Percentiles rank a stretch among this genome's conserved stretches.
Conservation (phyloP, 2,888 invertebrate species). For the Idaea aversata region DNA sequence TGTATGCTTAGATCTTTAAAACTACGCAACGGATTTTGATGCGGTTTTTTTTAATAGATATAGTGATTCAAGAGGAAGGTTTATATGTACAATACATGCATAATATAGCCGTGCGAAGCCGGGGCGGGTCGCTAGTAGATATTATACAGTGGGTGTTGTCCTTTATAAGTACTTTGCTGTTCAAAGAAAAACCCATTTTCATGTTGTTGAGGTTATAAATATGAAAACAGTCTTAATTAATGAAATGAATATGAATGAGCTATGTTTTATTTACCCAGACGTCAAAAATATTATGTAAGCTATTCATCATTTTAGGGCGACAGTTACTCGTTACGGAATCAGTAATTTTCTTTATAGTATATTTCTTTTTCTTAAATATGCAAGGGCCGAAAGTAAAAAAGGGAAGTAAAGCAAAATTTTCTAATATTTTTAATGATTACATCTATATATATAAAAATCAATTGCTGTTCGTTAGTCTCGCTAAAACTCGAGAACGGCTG, state of each 20-base stretch:
- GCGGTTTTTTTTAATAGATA: too few relatives aligned
- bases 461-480: too few relatives aligned
- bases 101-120: too few relatives aligned
- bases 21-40: too few relatives aligned
- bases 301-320: not conserved
- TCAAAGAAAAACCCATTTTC: not conserved
- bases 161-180: not conserved
- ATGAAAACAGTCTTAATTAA: not conserved
- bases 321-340: not conserved
- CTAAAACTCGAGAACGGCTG: too few relatives aligned
- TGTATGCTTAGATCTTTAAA: too few relatives aligned
- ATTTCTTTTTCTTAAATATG: not conserved
- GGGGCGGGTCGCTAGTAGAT: not conserved
- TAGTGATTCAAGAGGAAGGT: too few relatives aligned
- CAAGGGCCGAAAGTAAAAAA: not conserved
- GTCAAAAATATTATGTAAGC: not conserved
- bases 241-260: conserved; percentile 1
- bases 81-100: too few relatives aligned
- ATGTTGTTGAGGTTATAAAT: not conserved
- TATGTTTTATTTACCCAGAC: not conserved
- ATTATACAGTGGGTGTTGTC: not conserved
- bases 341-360: not conserved
- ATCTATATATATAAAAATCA: too few relatives aligned
- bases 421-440: too few relatives aligned
- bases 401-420: too few relatives aligned